These are phyloP conservation scores for Trissolcus japonicus DNA, from an alignment of 2,888 invertebrate genomes.

Conservation along the genomic window DNA sequence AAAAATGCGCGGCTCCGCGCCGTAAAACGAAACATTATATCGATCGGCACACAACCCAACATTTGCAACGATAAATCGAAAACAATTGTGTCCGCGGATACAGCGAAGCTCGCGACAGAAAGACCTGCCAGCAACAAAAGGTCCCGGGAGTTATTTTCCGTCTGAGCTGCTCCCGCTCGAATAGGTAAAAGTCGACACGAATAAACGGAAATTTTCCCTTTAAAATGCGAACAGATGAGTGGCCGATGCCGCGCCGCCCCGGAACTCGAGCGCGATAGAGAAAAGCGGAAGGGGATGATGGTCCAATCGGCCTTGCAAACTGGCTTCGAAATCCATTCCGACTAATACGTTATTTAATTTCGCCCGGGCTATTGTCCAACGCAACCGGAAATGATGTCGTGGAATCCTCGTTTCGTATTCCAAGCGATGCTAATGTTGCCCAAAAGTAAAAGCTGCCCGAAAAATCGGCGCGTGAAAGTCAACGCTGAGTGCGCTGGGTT, in stretches of 20 bases:
- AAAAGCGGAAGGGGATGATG: constrained; percentile 54
- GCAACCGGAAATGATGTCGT: constrained; percentile 36
- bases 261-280: constrained; percentile 12
- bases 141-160: constrained; percentile 74
- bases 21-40: constrained; percentile 31
- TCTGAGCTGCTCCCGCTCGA: constrained; percentile 69
- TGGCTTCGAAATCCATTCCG: constrained; percentile 65
- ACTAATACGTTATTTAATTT: constrained; percentile 63
- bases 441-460: constrained; percentile 45
- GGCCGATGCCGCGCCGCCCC: constrained; percentile 66
- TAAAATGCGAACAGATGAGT: constrained; percentile 73
- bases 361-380: constrained; percentile 38
- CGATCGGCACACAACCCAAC: constrained; percentile 23
- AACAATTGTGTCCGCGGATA: constrained; percentile 48
- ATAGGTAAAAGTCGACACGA: constrained; percentile 65
- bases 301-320: constrained; percentile 69
- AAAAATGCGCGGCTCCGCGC: constrained; percentile 7
- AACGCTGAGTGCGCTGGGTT: constrained; percentile 17
- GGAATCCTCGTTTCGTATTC: constrained; percentile 36
- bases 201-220: constrained; percentile 75
- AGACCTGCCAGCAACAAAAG: constrained; percentile 74
- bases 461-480: constrained; percentile 32
- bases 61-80: constrained; percentile 51
- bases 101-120: constrained; percentile 55
- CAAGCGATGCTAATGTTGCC: constrained; percentile 31